These are phyloP conservation scores for Chaetorhynchus papuensis DNA, from an alignment of 2,113 vertebrate genomes.

Conservation along the genomic window DNA sequence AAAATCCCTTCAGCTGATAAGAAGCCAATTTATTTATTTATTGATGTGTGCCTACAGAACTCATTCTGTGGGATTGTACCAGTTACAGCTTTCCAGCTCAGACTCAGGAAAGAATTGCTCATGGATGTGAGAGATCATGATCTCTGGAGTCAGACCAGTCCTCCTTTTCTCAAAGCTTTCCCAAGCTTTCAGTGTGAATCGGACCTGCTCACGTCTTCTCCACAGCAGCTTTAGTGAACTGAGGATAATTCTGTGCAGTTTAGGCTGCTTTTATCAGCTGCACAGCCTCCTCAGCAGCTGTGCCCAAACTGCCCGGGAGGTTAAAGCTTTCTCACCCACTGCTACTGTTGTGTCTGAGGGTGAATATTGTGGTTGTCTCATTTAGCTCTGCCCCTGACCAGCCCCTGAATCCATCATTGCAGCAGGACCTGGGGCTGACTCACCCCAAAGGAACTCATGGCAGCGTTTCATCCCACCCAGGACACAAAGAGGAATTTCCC, in stretches of 20 bases:
- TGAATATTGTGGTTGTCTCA: background rate
- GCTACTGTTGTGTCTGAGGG: background rate
- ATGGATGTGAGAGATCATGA: background rate
- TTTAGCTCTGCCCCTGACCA: background rate
- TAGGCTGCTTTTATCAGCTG: background rate
- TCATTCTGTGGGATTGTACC: background rate
- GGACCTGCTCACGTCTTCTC: background rate
- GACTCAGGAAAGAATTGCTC: background rate
- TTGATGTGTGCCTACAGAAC: background rate
- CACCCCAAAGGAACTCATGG: background rate
- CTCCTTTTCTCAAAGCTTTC: background rate
- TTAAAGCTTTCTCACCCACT: background rate
- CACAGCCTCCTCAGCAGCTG: background rate
- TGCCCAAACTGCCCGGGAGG: background rate
- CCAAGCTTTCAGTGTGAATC: background rate
- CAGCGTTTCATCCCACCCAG: background rate
- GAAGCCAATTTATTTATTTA: background rate
- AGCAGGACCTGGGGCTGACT: background rate
- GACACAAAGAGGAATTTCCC: background rate
- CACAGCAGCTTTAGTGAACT: background rate
- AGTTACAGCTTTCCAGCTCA: background rate
- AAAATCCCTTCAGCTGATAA: background rate
- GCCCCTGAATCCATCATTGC: background rate
- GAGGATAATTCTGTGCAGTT: background rate
- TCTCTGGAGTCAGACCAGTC: background rate